Conservation (phyloP, 2,113 vertebrate genomes). For the Rallus limicola region DNA sequence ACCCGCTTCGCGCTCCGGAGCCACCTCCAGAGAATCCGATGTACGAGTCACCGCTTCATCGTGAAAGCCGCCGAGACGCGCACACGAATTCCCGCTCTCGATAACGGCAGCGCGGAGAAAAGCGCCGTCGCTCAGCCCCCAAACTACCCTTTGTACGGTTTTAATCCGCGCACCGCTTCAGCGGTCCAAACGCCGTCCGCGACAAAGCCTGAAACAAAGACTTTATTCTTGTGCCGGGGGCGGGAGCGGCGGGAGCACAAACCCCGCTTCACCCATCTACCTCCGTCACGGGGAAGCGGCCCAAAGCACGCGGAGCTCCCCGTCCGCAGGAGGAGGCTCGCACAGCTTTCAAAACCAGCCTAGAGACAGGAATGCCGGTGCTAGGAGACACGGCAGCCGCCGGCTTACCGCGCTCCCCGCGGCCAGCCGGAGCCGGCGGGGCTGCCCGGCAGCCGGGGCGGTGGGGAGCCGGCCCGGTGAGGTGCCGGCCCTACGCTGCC, state of each 20-base stretch:
- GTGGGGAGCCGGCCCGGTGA: too few relatives aligned
- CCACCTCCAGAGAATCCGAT: not conserved
- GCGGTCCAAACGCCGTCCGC: accelerated
- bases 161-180: not conserved
- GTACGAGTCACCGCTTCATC: not conserved
- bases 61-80: not conserved
- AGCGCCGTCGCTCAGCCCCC: not conserved
- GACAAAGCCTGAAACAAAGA: not conserved
- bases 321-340: not conserved
- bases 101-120: accelerated
- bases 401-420: not conserved
- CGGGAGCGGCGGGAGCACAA: not conserved
- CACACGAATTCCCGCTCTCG: not conserved
- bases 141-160: not conserved
- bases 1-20: not conserved
- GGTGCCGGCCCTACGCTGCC: not conserved
- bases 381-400: not conserved
- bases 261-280: not conserved
- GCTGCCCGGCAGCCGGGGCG: not conserved
- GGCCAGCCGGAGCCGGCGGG: not conserved
- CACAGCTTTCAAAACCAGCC: not conserved
- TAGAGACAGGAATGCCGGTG: not conserved
- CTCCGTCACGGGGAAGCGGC: not conserved
- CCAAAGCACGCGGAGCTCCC: not conserved
- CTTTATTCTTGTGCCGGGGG: not conserved